These are phyloP conservation scores for Mohoua ochrocephala DNA, from an alignment of 2,113 vertebrate genomes.

Conservation along the genomic window DNA sequence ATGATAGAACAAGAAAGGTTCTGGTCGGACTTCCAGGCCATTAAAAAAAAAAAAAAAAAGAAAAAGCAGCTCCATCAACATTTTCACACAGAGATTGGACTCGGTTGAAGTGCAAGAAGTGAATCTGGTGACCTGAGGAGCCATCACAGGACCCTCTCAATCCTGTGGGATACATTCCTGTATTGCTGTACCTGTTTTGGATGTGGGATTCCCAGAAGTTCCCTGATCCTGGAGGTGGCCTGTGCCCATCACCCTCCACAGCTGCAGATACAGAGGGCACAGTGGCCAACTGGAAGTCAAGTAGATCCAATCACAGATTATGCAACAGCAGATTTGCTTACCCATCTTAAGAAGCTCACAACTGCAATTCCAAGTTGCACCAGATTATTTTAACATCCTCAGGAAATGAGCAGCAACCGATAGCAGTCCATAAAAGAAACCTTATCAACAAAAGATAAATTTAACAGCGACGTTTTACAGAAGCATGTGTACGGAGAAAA, in stretches of 20 bases:
- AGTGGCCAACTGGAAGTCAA: background rate
- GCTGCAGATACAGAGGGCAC: background rate
- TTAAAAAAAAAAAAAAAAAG: background rate
- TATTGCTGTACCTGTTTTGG: background rate
- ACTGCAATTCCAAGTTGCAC: background rate
- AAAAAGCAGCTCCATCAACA: background rate
- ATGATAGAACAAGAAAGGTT: background rate
- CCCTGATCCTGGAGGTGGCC: background rate
- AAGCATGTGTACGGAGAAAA: background rate
- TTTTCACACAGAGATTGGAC: background rate
- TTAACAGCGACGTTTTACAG: background rate
- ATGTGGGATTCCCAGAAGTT: background rate
- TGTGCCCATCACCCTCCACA: background rate
- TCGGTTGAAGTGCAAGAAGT: background rate
- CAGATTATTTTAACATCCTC: background rate
- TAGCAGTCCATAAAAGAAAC: background rate
- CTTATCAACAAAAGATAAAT: background rate
- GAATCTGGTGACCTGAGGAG: background rate
- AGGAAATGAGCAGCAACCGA: background rate
- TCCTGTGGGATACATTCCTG: rapidly evolving
- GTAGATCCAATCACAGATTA: background rate
- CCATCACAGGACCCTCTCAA: background rate
- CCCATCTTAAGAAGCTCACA: background rate
- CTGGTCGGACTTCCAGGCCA: background rate
- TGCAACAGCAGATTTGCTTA: background rate